These are phyloP conservation scores for Zenarchopterus dispar DNA, from an alignment of 2,797 vertebrate genomes.

Conservation along the genomic window DNA sequence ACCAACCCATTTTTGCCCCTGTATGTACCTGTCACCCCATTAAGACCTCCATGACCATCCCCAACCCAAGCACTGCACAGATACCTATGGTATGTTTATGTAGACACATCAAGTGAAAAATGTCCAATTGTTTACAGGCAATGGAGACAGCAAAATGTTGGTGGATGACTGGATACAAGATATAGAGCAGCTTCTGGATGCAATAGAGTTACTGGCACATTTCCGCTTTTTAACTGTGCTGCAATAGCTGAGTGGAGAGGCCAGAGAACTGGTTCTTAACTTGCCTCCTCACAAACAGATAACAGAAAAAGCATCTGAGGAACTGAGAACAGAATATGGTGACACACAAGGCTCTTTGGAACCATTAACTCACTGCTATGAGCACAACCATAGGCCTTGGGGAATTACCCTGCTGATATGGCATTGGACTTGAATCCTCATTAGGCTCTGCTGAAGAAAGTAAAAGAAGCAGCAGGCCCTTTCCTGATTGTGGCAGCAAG, in stretches of 20 bases:
- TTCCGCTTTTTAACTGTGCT: constrained; percentile 38
- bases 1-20: too few relatives aligned
- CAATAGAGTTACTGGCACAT: constrained; percentile 24
- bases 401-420: constrained; percentile 43
- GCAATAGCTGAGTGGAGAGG: constrained; percentile 44
- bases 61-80: background rate
- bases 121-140: constrained; percentile 33
- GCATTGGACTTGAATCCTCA: constrained; percentile 21
- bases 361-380: constrained; percentile 43
- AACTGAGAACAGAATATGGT: constrained; percentile 49
- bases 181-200: constrained; percentile 53
- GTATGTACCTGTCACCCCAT: too few relatives aligned
- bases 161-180: constrained; percentile 41
- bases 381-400: constrained; percentile 19
- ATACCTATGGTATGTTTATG: constrained; percentile 5
- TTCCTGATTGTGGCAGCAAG: constrained; percentile 40
- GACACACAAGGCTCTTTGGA: constrained; percentile 29
- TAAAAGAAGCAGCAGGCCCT: constrained; percentile 25
- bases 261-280: constrained; percentile 47
- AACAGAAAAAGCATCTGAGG: constrained; percentile 44
- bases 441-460: constrained; percentile 26
- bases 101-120: constrained; percentile 44
- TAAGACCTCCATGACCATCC: too few relatives aligned
- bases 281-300: constrained; percentile 36
- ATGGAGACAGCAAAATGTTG: constrained; percentile 17